phyloP scores from a whole-genome alignment of 53 echinoderm and acorn worm species.

The Astropecten irregularis region DNA sequence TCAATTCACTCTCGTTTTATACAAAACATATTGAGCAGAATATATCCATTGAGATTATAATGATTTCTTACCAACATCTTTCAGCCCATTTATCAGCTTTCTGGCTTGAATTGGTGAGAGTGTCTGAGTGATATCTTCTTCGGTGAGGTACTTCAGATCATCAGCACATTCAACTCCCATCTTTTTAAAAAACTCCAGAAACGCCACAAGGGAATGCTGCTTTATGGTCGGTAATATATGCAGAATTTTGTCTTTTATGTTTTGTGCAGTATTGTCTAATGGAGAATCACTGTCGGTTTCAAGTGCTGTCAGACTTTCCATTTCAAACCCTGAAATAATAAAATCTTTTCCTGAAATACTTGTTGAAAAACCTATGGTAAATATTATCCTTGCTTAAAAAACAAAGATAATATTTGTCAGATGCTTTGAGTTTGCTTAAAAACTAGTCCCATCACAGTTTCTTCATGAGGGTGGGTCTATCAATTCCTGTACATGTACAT shows the following conservation, averaged over 20 bases:
- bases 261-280: not conserved
- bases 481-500: not conserved
- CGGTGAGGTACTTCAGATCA: not conserved
- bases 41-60: not conserved
- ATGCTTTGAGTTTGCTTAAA: too few relatives aligned
- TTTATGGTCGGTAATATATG: not conserved
- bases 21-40: not conserved
- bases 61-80: not conserved
- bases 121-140: not conserved
- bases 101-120: not conserved
- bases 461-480: too few relatives aligned
- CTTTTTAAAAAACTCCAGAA: not conserved
- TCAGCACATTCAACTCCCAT: not conserved
- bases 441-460: too few relatives aligned
- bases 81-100: conserved; percentile 4
- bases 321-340: not conserved
- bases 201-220: not conserved
- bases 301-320: not conserved
- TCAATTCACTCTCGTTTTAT: too few relatives aligned
- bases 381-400: not conserved
- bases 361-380: too few relatives aligned
- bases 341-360: not conserved
- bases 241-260: not conserved
- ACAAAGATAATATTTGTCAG: too few relatives aligned
- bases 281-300: not conserved